Conservation (phyloP, 2,797 vertebrate genomes). For the Toxotes lorentzi region DNA sequence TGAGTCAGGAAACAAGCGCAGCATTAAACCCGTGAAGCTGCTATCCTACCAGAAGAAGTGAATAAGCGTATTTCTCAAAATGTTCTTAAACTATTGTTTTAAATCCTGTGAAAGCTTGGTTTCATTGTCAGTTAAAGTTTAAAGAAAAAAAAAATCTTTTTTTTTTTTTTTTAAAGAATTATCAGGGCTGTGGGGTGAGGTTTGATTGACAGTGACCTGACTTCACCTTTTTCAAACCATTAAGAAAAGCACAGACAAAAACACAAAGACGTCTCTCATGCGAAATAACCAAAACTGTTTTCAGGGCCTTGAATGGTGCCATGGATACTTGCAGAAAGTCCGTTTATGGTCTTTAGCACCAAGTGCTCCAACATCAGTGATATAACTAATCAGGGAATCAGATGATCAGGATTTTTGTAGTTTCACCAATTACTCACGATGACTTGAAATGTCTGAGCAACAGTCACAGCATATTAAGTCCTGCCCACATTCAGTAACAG, state of each 20-base stretch:
- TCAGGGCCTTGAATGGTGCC: too few species aligned
- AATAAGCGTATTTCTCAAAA: not conserved
- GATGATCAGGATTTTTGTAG: not conserved
- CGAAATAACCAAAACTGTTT: not conserved
- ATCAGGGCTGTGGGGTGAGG: not conserved
- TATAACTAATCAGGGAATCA: not conserved
- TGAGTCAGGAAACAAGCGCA: not conserved
- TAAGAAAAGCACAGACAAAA: not conserved
- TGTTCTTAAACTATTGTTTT: not conserved
- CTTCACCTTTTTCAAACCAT: not conserved
- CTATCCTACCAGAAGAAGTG: not conserved
- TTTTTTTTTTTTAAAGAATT: too few species aligned
- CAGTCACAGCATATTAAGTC: not conserved
- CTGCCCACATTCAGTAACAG: not conserved
- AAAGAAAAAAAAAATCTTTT: not conserved
- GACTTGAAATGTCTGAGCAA: slow-evolving; percentile 4
- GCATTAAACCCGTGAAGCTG: not conserved
- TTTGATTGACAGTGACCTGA: not conserved
- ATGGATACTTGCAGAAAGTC: not conserved
- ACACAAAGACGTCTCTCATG: not conserved
- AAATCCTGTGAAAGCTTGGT: not conserved
- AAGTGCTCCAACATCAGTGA: not conserved
- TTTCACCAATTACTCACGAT: not conserved
- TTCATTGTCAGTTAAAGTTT: not conserved
- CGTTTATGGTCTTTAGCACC: not conserved